These are phyloP conservation scores for Lithosia quadra DNA, from an alignment of 2,888 invertebrate species.

Conservation along the genomic window DNA sequence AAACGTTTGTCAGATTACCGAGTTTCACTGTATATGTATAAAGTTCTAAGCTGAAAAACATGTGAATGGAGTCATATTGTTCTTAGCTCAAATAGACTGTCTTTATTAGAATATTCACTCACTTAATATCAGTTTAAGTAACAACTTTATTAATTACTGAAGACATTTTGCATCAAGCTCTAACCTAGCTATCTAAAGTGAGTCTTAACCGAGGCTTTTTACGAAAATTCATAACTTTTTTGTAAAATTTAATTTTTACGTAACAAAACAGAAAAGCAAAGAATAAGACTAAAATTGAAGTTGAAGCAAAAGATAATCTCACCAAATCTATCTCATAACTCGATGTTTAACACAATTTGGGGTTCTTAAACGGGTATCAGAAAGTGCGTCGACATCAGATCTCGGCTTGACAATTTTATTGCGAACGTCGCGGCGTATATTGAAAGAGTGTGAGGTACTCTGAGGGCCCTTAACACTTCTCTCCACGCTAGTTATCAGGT, in stretches of 20 bases:
- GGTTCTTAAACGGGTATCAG: conserved; percentile 52
- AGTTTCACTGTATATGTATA: too few species aligned
- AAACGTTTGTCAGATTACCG: too few species aligned
- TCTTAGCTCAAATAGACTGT: too few species aligned
- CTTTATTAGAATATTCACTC: too few species aligned
- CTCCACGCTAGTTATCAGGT: conserved; percentile 82
- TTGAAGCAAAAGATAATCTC: conserved; percentile 38
- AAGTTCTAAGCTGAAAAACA: too few species aligned
- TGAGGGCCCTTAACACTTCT: conserved; percentile 69
- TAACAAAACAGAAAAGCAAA: background rate
- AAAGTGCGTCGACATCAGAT: conserved; percentile 83
- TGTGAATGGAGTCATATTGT: too few species aligned
- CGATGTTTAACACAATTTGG: conserved; percentile 48
- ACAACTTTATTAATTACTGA: background rate
- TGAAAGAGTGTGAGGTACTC: conserved; percentile 67
- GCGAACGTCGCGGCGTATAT: conserved; percentile 69
- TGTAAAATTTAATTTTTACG: too few species aligned
- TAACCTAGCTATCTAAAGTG: background rate
- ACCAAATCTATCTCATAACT: conserved; percentile 36
- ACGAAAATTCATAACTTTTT: too few species aligned
- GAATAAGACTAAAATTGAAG: conserved; percentile 7
- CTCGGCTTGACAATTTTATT: conserved; percentile 79
- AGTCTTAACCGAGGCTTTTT: background rate
- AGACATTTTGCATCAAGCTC: background rate
- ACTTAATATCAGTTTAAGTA: too few species aligned